Evolutionary conservation across 2,113 vertebrate genomes (phyloP).

Genomic region (Microcebus lehilahytsara): DNA sequence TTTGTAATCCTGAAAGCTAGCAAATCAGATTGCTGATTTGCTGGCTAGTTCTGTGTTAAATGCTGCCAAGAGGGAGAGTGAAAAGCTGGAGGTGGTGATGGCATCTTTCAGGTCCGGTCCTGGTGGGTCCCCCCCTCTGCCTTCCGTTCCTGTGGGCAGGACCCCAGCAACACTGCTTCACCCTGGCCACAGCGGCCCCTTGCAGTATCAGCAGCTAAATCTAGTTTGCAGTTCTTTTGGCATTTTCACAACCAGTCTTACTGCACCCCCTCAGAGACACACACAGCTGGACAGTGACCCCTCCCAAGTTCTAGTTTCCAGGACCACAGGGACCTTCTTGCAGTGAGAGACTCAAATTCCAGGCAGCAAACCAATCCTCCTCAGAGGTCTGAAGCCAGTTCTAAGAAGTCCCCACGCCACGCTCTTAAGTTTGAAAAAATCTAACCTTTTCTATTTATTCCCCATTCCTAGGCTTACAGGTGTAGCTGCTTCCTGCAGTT

Average conservation of each 20-base stretch:
- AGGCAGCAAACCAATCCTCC: background rate
- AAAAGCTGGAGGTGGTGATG: background rate
- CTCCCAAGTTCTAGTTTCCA: background rate
- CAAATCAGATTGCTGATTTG: background rate
- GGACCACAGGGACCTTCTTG: background rate
- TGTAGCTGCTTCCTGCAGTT: background rate
- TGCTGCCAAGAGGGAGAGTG: background rate
- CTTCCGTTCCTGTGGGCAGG: background rate
- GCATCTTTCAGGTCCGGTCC: background rate
- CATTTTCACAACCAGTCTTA: background rate
- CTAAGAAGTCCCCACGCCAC: background rate
- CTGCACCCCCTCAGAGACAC: fast-evolving
- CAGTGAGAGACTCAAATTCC: background rate
- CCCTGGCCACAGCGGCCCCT: background rate
- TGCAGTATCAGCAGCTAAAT: background rate
- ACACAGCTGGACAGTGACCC: background rate
- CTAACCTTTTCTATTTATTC: background rate
- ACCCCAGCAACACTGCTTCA: background rate
- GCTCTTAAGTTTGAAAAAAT: background rate
- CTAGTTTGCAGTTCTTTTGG: background rate
- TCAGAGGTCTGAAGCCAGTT: background rate
- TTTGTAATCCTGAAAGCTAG: background rate
- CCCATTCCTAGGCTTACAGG: background rate
- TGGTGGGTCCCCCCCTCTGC: background rate
- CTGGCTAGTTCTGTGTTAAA: background rate